Evolutionary conservation across 92 coral and sea anemone species (phyloP).

Genomic region (Hydrozoanthus gracilis): DNA sequence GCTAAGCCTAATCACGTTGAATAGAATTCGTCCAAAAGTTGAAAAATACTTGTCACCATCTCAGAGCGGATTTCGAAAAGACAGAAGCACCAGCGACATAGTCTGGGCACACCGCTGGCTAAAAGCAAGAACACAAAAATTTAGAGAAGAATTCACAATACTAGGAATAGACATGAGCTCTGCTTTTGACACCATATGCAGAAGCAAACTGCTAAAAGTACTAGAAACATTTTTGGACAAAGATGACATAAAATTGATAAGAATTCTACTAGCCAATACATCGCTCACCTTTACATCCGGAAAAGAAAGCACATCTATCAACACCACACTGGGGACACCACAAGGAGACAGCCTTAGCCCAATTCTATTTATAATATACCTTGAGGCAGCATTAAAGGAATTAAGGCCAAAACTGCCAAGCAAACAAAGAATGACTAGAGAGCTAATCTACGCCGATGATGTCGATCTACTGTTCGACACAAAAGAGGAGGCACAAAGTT

Average conservation of each 20-base stretch:
- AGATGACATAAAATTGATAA: conserved; percentile 12
- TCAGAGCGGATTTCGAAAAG: conserved; percentile 18
- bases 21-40: conserved; percentile 24
- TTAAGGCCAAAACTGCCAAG: conserved; percentile 22
- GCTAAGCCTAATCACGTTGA: conserved; percentile 26
- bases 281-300: conserved; percentile 28
- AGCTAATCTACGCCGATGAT: conserved; percentile 22
- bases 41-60: conserved; percentile 22
- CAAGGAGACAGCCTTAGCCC: conserved; percentile 28
- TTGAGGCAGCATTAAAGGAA: conserved; percentile 26
- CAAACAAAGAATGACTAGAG: conserved; percentile 25
- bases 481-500: conserved; percentile 26
- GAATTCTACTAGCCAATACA: conserved; percentile 25
- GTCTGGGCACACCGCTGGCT: conserved; percentile 30
- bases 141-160: conserved; percentile 20
- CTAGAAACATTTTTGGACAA: conserved; percentile 24
- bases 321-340: conserved; percentile 28
- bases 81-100: conserved; percentile 25
- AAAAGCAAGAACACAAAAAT: conserved; percentile 23
- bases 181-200: conserved; percentile 26
- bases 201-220: conserved; percentile 25
- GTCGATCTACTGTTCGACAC: conserved; percentile 27
- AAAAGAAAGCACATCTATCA: conserved; percentile 24
- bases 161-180: conserved; percentile 26
- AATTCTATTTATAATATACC: conserved; percentile 22